Percentiles rank a stretch among this genome's conserved stretches.
phyloP scores from a whole-genome alignment of 2,113 vertebrate species.

The Leptobrachium ailaonicum region DNA sequence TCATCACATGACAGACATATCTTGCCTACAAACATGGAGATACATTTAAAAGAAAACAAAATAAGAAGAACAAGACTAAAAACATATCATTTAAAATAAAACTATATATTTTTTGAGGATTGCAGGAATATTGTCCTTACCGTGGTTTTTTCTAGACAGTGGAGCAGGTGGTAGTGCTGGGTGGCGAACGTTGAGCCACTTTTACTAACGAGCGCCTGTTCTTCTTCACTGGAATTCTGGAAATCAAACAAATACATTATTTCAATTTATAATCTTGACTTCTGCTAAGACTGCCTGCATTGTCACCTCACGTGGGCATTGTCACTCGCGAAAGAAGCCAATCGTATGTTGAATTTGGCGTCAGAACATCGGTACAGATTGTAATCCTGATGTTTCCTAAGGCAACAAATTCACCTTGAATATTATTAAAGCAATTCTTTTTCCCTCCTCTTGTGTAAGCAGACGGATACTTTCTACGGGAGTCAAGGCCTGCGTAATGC shows the following conservation, averaged over 20 bases:
- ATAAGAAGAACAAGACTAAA: no score
- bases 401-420: background rate
- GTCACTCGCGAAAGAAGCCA: background rate
- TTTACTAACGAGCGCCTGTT: slow-evolving; percentile 84
- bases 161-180: slow-evolving; percentile 92
- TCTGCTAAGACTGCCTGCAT: background rate
- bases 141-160: slow-evolving; percentile 96
- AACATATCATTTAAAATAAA: no score
- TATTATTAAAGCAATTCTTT: slow-evolving; percentile 8
- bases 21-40: no score
- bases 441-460: background rate
- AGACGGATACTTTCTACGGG: background rate
- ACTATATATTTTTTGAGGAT: no score
- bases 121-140: slow-evolving; percentile 68
- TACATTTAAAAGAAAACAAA: no score
- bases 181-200: slow-evolving; percentile 82
- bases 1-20: no score
- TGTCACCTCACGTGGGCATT: background rate
- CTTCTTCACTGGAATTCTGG: slow-evolving; percentile 84
- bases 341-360: background rate
- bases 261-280: slow-evolving; percentile 49
- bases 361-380: no score
- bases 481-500: background rate
- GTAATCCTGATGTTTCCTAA: background rate
- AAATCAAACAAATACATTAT: slow-evolving; percentile 59